Percentiles rank a stretch among this genome's conserved stretches.
Evolutionary conservation across 2,797 vertebrate species (phyloP).

Genomic region (Allobates femoralis): DNA sequence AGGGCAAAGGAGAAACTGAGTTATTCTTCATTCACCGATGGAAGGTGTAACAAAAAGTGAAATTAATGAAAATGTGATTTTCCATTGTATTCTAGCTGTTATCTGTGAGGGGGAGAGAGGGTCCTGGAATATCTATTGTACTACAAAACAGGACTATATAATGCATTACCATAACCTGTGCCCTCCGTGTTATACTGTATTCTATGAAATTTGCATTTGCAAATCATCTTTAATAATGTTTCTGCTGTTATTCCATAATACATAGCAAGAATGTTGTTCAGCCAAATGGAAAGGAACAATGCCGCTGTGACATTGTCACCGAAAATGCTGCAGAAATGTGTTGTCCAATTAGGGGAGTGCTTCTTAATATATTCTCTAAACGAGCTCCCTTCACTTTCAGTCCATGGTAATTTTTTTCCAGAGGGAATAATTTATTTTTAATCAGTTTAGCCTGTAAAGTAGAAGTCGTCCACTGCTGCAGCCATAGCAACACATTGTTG

Average conservation of each 20-base stretch:
- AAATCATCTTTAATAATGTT: conserved; percentile 33
- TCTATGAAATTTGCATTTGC: conserved; percentile 10
- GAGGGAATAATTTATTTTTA: conserved; percentile 49
- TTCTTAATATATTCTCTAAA: conserved; percentile 47
- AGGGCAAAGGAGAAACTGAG: neutral
- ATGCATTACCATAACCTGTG: neutral
- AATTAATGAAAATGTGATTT: neutral
- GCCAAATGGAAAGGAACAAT: conserved; percentile 17
- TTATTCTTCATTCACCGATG: neutral
- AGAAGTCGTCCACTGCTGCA: conserved; percentile 25
- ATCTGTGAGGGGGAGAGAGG: neutral
- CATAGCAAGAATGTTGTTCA: conserved; percentile 4
- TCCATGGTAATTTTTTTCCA: conserved; percentile 35
- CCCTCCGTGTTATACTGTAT: neutral
- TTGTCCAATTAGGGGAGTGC: conserved; percentile 40
- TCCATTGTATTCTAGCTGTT: neutral
- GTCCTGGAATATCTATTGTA: neutral
- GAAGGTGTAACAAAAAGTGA: neutral
- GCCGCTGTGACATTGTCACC: conserved; percentile 14
- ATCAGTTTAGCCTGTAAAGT: conserved; percentile 40
- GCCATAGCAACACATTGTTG: conserved; percentile 33
- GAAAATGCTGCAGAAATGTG: conserved; percentile 25
- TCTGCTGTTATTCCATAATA: conserved; percentile 5
- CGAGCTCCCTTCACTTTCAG: conserved; percentile 21
- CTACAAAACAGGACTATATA: neutral